phyloP scores from a whole-genome alignment of 2,113 vertebrate genomes.

The Microcebus murinus region DNA sequence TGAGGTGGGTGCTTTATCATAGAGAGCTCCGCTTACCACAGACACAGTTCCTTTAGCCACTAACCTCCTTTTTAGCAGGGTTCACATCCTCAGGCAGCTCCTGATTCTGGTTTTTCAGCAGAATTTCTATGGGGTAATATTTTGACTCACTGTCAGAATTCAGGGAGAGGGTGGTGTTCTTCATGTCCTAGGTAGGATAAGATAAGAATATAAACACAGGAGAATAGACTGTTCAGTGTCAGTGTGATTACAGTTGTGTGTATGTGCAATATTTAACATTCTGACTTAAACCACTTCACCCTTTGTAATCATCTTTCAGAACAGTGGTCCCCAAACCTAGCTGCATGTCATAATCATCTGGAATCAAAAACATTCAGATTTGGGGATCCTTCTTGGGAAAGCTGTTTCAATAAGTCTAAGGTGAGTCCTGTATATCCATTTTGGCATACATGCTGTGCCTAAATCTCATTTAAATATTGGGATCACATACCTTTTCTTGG shows the following conservation, averaged over 20 bases:
- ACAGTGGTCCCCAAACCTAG: not conserved
- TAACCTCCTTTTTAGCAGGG: constrained; percentile 90
- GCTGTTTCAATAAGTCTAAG: not conserved
- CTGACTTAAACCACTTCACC: not conserved
- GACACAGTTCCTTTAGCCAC: not conserved
- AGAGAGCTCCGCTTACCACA: not conserved
- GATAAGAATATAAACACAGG: not conserved
- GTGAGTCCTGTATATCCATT: not conserved
- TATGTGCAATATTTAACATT: not conserved
- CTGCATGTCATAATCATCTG: not conserved
- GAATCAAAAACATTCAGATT: constrained; percentile 15
- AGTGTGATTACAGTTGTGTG: not conserved
- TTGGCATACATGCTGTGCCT: not conserved
- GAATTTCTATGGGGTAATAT: constrained; percentile 83
- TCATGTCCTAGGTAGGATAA: constrained; percentile 75
- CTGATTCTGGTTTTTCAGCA: constrained; percentile 83
- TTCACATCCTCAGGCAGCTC: constrained; percentile 91
- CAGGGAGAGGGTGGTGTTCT: constrained; percentile 44
- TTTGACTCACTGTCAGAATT: constrained; percentile 37
- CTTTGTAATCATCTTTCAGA: not conserved
- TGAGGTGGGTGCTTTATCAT: not conserved
- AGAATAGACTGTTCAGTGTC: not conserved
- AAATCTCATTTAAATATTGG: not conserved
- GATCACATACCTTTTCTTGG: not conserved
- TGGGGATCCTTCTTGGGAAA: not conserved